phyloP scores from a whole-genome alignment of 1,140 invertebrate genomes.

The Ectropis grisescens region DNA sequence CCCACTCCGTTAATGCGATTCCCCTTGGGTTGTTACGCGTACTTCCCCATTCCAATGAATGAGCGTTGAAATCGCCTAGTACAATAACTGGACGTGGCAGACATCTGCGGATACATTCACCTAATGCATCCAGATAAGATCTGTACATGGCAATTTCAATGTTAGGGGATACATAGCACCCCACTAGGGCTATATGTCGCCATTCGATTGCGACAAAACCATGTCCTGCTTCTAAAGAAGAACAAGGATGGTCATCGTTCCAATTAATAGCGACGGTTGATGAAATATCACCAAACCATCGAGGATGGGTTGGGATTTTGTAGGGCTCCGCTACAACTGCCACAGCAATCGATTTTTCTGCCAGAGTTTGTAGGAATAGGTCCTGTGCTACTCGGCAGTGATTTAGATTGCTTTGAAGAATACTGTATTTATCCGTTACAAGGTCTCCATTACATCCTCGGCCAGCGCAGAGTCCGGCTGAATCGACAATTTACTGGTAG shows the following conservation, averaged over 20 bases:
- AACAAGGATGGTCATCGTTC: conserved; percentile 8
- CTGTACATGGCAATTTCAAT: conserved; percentile 2
- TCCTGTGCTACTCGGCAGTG: conserved; percentile 14
- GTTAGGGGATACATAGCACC: conserved; percentile 9
- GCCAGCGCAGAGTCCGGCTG: not conserved
- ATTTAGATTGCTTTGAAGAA: conserved; percentile 14
- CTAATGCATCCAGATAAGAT: conserved; percentile 5
- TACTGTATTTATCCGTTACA: not conserved
- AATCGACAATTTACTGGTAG: too few relatives aligned
- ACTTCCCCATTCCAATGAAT: conserved; percentile 9
- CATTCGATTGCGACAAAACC: conserved; percentile 7
- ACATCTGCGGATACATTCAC: conserved; percentile 1
- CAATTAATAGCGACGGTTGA: conserved; percentile 11
- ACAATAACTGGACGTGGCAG: conserved; percentile 5
- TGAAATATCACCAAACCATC: conserved; percentile 11
- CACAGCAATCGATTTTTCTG: conserved; percentile 10
- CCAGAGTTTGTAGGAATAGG: conserved; percentile 12
- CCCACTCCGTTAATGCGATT: conserved; percentile 8
- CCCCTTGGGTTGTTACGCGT: conserved; percentile 6
- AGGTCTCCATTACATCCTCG: not conserved
- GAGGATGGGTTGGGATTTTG: conserved; percentile 6
- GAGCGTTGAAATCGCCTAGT: conserved; percentile 18
- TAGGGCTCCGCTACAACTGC: conserved; percentile 19
- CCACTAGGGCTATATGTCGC: conserved; percentile 4
- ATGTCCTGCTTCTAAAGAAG: not conserved